These are phyloP conservation scores for Synergus umbraculus DNA, from an alignment of 2,888 invertebrate species.

Conservation along the genomic window DNA sequence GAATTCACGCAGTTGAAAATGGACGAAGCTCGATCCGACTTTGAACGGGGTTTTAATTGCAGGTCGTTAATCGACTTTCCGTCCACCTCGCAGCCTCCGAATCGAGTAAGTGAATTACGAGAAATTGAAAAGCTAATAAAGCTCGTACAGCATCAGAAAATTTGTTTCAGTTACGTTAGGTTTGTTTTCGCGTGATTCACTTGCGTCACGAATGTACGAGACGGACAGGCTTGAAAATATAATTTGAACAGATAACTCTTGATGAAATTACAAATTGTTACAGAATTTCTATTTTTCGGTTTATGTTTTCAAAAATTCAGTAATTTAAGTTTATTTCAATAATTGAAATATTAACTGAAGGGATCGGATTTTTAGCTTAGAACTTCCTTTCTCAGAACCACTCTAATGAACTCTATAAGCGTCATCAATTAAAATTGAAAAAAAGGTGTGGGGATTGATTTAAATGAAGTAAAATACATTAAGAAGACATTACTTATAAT, in stretches of 20 bases:
- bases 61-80: slow-evolving; percentile 46
- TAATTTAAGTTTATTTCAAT: too few relatives aligned
- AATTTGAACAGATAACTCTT: not conserved
- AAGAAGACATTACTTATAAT: slow-evolving; percentile 21
- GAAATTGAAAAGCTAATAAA: slow-evolving; percentile 48
- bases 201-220: slow-evolving; percentile 21
- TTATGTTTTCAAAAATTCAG: too few relatives aligned
- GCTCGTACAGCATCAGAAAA: slow-evolving; percentile 26
- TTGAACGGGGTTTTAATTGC: slow-evolving; percentile 33
- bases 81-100: slow-evolving; percentile 1
- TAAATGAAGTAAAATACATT: slow-evolving; percentile 18
- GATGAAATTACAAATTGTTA: not conserved
- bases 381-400: too few relatives aligned
- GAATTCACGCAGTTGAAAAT: slow-evolving; percentile 42
- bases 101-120: slow-evolving; percentile 42
- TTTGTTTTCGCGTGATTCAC: slow-evolving; percentile 37
- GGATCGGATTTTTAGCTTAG: too few relatives aligned
- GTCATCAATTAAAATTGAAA: not conserved
- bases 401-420: not conserved
- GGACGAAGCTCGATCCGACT: slow-evolving; percentile 23
- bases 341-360: too few relatives aligned
- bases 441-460: not conserved
- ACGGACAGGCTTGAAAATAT: not conserved
- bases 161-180: slow-evolving; percentile 39
- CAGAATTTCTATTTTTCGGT: not conserved